Percentiles rank a stretch among this genome's conserved stretches.
These are phyloP conservation scores for Apeltes quadracus DNA, from an alignment of 2,113 vertebrate species.

Conservation along the genomic window DNA sequence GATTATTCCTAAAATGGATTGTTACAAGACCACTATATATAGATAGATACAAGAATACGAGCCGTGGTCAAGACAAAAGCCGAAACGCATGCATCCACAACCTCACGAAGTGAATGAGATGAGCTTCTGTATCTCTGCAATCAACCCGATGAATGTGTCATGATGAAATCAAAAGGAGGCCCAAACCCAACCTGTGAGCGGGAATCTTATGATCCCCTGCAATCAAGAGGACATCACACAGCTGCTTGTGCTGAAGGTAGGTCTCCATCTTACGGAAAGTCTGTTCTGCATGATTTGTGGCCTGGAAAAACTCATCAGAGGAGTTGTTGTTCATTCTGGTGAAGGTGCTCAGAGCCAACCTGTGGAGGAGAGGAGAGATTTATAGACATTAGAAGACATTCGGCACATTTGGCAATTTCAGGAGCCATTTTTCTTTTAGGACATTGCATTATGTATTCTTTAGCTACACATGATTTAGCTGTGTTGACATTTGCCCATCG, in stretches of 20 bases:
- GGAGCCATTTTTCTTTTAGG: not conserved
- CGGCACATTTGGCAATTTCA: not conserved
- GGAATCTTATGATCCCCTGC: conserved; percentile 94
- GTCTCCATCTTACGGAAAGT: conserved; percentile 95
- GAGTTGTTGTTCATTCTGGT: conserved; percentile 84
- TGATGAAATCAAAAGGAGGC: conserved; percentile 50
- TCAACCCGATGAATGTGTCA: conserved; percentile 33
- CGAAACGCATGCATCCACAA: conserved; percentile 1
- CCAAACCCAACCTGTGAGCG: conserved; percentile 88
- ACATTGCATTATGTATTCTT: not conserved
- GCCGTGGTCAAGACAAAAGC: conserved; percentile 20
- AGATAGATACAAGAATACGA: conserved; percentile 5
- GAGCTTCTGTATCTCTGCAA: conserved; percentile 31
- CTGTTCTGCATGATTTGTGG: conserved; percentile 90
- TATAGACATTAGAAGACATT: not conserved
- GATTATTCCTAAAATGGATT: conserved; percentile 12
- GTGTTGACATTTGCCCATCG: not conserved
- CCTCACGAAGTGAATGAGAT: conserved; percentile 44
- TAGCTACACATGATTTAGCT: not conserved
- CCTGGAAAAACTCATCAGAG: conserved; percentile 91
- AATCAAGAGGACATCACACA: conserved; percentile 94
- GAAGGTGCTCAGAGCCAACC: conserved; percentile 81
- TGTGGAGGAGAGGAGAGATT: conserved; percentile 49
- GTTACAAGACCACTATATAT: too few species aligned
- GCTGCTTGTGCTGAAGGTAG: conserved; percentile 94